Base-by-base conservation (phyloP, 2,797 vertebrate species). In the Phaenicophaeus curvirostris region DNA sequence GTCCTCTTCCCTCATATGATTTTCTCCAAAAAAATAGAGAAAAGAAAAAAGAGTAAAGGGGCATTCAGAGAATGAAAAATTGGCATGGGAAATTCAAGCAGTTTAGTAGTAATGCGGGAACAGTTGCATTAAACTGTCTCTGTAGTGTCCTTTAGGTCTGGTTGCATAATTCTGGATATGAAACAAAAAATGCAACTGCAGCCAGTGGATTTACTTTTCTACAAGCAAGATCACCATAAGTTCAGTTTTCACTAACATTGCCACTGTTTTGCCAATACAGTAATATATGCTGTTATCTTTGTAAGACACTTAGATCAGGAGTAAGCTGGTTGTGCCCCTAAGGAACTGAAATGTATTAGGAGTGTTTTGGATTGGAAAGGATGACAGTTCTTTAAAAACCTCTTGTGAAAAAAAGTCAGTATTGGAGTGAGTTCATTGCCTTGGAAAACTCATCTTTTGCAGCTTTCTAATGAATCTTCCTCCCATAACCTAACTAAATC, bases 191-290 rank as follows among this genome's bases (percentile, higher is more conserved):
- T 90, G 27, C 41, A 85, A 59, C 53, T 54, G 48, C 59, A 85
- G 55, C 53, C 44, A 46, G 23, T n/a, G 15, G 61, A 42, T 86
- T 91, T 91, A 46, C 28, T 76, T 90, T 79, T 68, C 66, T 84
- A 1, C 30, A n/a, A 25, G 44, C 50, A 53, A 90, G 33, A 78
- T 51, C 39, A 23, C 35, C 1, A 0, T 18, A 68, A 85, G 25
- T 74, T 84, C 68, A 83, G 28, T 31, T 74, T 88, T 86, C 62
- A 83, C 8, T 80, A 83, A n/a, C 24, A 42, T 59, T 3, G 4
- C 53, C 94, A 27, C 75, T 89, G 50, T 75, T 94, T 91, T 82
- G 77, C 62, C 76, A 84, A 66, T 85, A 48, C 94, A 85, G 30
- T 61, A 61, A 51, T 54, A 41, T 16, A 31, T 53, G 12, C 24